phyloP scores from a whole-genome alignment of 2,113 vertebrate species.

The Paramisgurnus dabryanus region DNA sequence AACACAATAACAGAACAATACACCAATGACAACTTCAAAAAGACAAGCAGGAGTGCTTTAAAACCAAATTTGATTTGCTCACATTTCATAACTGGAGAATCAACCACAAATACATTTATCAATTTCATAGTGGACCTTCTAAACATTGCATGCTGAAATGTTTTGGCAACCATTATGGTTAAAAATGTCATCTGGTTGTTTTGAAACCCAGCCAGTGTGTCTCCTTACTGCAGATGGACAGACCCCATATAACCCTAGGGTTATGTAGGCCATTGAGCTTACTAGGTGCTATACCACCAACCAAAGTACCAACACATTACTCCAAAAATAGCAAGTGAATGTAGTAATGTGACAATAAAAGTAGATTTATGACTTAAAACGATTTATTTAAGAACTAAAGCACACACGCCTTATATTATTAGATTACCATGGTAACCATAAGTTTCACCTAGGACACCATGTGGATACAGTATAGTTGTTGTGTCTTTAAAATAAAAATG shows the following conservation, averaged over 20 bases:
- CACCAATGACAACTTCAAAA: too few relatives aligned
- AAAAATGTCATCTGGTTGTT: neutral
- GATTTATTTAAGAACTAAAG: neutral
- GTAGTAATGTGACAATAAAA: neutral
- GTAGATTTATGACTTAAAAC: neutral
- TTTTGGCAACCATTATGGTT: neutral
- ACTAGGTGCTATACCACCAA: constrained; percentile 15
- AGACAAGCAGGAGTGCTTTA: too few relatives aligned
- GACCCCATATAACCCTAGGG: constrained; percentile 15
- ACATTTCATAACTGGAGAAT: too few relatives aligned
- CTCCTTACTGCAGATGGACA: constrained; percentile 18
- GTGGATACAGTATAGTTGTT: too few relatives aligned
- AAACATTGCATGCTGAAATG: too few relatives aligned
- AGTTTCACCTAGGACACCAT: too few relatives aligned
- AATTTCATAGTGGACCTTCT: too few relatives aligned
- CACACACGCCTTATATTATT: neutral
- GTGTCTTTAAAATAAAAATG: too few relatives aligned
- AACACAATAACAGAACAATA: neutral
- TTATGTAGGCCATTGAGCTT: constrained; percentile 23
- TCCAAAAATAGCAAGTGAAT: constrained; percentile 19
- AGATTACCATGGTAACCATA: neutral
- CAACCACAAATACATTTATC: too few relatives aligned
- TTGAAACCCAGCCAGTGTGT: neutral
- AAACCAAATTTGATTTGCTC: too few relatives aligned
- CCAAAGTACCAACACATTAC: constrained; percentile 7